phyloP scores from a whole-genome alignment of 1,140 invertebrate genomes.

The Aphis gossypii region DNA sequence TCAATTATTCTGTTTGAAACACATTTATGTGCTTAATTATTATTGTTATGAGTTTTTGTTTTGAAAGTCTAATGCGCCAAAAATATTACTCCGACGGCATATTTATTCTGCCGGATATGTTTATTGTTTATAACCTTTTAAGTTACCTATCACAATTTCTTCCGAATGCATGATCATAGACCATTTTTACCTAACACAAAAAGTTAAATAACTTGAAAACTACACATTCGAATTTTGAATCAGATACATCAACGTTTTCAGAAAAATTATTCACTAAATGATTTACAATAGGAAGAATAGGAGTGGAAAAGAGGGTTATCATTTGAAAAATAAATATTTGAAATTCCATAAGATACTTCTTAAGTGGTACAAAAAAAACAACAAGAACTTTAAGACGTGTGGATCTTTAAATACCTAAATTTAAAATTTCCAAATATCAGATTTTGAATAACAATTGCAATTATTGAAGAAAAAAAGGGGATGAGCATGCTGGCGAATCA shows the following conservation, averaged over 20 bases:
- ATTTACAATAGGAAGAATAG: neutral
- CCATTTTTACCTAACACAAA: neutral
- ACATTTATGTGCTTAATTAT: neutral
- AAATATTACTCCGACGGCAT: neutral
- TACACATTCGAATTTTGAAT: neutral
- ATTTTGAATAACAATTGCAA: neutral
- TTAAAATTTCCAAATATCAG: neutral
- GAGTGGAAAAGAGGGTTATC: too few species aligned
- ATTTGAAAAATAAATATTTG: too few species aligned
- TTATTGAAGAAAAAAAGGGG: neutral
- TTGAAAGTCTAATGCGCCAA: neutral
- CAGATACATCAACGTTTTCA: neutral
- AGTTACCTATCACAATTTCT: neutral
- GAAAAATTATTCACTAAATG: neutral
- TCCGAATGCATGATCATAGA: neutral
- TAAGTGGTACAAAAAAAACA: too few species aligned
- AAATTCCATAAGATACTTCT: too few species aligned
- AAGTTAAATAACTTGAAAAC: neutral
- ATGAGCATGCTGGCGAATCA: neutral
- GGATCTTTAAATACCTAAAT: too few species aligned
- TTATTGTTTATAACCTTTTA: too few species aligned
- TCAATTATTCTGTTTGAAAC: constrained; percentile 21
- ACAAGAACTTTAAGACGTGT: too few species aligned
- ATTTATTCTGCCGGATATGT: neutral
- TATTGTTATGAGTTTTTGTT: neutral